Conservation (phyloP, 2,888 invertebrate genomes). For the Teinopalpus imperialis region DNA sequence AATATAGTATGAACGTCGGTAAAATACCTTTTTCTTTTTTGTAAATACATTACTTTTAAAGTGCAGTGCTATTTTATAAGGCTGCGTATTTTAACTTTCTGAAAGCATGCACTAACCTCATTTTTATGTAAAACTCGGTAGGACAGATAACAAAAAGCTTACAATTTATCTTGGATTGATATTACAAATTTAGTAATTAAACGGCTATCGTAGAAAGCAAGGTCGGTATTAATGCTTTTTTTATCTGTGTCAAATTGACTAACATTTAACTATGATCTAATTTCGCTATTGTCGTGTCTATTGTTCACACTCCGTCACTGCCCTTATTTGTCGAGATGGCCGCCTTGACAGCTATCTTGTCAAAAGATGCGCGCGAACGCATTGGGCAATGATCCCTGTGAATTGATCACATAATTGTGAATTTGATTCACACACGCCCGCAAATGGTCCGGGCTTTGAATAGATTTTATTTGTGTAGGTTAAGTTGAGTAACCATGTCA, state of each 20-base stretch:
- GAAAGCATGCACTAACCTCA: too few relatives aligned
- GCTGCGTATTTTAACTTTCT: too few relatives aligned
- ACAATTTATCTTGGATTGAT: background rate
- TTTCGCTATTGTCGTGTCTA: conserved; percentile 6
- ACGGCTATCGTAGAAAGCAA: conserved; percentile 13
- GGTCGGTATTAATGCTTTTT: conserved; percentile 6
- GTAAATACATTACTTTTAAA: too few relatives aligned
- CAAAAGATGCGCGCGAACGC: conserved; percentile 20
- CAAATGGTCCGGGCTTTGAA: conserved; percentile 35
- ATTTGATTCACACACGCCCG: conserved; percentile 47
- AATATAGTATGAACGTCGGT: too few relatives aligned
- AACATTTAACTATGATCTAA: conserved; percentile 12
- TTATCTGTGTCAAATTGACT: conserved; percentile 7
- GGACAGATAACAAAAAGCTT: conserved; percentile 7
- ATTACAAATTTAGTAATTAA: conserved; percentile 14
- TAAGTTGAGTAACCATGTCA: conserved; percentile 28
- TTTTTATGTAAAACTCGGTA: too few relatives aligned
- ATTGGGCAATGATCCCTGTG: conserved; percentile 25
- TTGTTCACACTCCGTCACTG: conserved; percentile 16
- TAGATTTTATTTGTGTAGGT: conserved; percentile 30
- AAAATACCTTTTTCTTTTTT: too few relatives aligned
- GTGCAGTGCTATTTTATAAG: too few relatives aligned
- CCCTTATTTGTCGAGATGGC: conserved; percentile 22
- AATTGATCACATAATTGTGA: conserved; percentile 36
- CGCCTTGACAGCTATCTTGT: conserved; percentile 21